These are phyloP conservation scores for Meliscaeva auricollis DNA, from an alignment of 2,888 invertebrate genomes.

Conservation along the genomic window DNA sequence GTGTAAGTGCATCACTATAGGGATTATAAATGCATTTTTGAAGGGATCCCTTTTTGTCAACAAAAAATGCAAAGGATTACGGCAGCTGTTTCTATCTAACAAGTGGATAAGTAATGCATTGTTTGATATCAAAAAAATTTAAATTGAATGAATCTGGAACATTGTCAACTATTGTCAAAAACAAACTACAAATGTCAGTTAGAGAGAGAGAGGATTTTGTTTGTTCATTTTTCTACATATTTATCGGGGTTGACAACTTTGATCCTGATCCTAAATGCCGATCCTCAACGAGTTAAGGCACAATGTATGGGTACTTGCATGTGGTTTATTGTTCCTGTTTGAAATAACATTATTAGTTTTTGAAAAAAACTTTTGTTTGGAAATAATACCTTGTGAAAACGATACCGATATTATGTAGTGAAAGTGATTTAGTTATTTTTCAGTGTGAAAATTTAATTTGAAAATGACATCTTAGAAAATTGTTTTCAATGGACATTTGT, in stretches of 20 bases:
- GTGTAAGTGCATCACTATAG: too few relatives aligned
- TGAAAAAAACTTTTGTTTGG: background rate
- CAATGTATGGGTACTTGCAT: background rate
- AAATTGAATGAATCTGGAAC: constrained; percentile 35
- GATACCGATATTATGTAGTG: constrained; percentile 6
- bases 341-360: constrained; percentile 26
- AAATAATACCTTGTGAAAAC: constrained; percentile 16
- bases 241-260: constrained; percentile 6
- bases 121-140: constrained; percentile 2
- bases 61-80: constrained; percentile 38
- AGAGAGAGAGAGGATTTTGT: constrained; percentile 2
- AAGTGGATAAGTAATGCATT: constrained; percentile 45
- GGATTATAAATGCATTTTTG: constrained; percentile 13
- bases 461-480: background rate
- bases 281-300: background rate
- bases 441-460: background rate
- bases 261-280: background rate
- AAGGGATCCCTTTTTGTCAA: background rate
- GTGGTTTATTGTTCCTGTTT: constrained; percentile 2
- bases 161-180: constrained; percentile 47
- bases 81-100: constrained; percentile 28
- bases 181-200: constrained; percentile 3
- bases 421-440: background rate
- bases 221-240: constrained; percentile 2
- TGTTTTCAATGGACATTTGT: too few relatives aligned